These are phyloP conservation scores for Cryptus viduatorius DNA, from an alignment of 2,888 invertebrate species.

Conservation along the genomic window DNA sequence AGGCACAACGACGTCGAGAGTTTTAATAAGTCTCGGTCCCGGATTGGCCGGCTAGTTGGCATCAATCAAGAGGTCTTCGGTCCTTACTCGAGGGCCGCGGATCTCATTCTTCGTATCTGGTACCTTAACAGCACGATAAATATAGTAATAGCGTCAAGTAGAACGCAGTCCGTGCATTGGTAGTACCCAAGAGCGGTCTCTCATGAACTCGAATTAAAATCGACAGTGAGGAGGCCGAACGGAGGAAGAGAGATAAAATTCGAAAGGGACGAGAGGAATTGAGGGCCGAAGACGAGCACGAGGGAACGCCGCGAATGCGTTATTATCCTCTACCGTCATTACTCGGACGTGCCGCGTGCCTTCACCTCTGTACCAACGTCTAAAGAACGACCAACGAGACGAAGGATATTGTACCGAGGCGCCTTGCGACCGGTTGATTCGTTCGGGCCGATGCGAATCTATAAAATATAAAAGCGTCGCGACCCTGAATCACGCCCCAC, in stretches of 20 bases:
- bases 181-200: slow-evolving; percentile 32
- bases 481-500: neutral
- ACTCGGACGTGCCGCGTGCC: slow-evolving; percentile 68
- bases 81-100: slow-evolving; percentile 60
- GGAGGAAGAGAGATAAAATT: slow-evolving; percentile 42
- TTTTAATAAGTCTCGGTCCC: slow-evolving; percentile 81
- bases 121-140: slow-evolving; percentile 53
- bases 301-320: slow-evolving; percentile 66
- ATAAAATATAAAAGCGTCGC: slow-evolving; percentile 19
- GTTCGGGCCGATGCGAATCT: slow-evolving; percentile 38
- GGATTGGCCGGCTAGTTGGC: slow-evolving; percentile 83
- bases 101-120: slow-evolving; percentile 58
- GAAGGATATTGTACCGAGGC: slow-evolving; percentile 24
- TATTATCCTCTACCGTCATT: slow-evolving; percentile 69
- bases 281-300: slow-evolving; percentile 61
- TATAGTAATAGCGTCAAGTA: slow-evolving; percentile 48
- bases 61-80: slow-evolving; percentile 82
- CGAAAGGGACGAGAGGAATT: slow-evolving; percentile 49
- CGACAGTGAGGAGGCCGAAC: slow-evolving; percentile 51
- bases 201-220: slow-evolving; percentile 55
- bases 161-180: slow-evolving; percentile 37
- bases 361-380: slow-evolving; percentile 50
- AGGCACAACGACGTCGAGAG: slow-evolving; percentile 81
- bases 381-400: slow-evolving; percentile 24
- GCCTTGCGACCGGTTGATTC: slow-evolving; percentile 47